Percentiles rank a stretch among this genome's conserved stretches.
These are phyloP conservation scores for Latrodectus elegans DNA, from an alignment of 2,888 invertebrate genomes.

Conservation along the genomic window DNA sequence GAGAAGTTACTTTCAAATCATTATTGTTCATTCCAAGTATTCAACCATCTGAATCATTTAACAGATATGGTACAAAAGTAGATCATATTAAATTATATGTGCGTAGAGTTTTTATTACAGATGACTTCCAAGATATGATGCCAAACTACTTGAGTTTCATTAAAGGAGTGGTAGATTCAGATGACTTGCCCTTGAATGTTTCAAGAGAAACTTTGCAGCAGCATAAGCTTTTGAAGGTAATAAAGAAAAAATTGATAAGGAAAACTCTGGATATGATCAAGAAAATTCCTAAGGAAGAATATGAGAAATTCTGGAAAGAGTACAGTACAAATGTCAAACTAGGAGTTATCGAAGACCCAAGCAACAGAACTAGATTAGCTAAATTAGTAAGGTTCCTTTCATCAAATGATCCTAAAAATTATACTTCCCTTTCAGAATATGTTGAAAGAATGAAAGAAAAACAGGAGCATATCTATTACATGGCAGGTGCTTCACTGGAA, in stretches of 20 bases:
- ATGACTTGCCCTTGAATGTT: constrained; percentile 98
- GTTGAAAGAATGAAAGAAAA: constrained; percentile 95
- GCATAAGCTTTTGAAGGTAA: constrained; percentile 98
- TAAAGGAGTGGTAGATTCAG: constrained; percentile 96
- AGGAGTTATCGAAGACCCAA: constrained; percentile 97
- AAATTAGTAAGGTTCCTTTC: constrained; percentile 94
- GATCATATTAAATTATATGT: constrained; percentile 96
- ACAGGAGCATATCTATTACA: constrained; percentile 96
- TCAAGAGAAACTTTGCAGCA: constrained; percentile 98
- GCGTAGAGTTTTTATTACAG: constrained; percentile 98
- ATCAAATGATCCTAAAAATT: constrained; percentile 80
- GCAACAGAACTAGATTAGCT: constrained; percentile 94
- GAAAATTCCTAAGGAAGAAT: constrained; percentile 92
- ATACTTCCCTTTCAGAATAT: constrained; percentile 89
- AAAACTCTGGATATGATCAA: constrained; percentile 99
- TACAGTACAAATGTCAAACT: constrained; percentile 96
- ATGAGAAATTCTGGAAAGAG: constrained; percentile 98
- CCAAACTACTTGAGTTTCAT: constrained; percentile 97
- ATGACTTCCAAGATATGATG: constrained; percentile 99
- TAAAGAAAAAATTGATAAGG: constrained; percentile 98
- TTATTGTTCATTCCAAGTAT: constrained; percentile 93
- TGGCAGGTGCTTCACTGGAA: constrained; percentile 89
- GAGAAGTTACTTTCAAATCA: constrained; percentile 99
- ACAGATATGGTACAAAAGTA: constrained; percentile 93
- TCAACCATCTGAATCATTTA: constrained; percentile 94